A percentile compares a stretch with the other conserved stretches of the same genome.
These are phyloP conservation scores for Arremon aurantiirostris DNA, from an alignment of 2,797 vertebrate species.

Conservation along the genomic window DNA sequence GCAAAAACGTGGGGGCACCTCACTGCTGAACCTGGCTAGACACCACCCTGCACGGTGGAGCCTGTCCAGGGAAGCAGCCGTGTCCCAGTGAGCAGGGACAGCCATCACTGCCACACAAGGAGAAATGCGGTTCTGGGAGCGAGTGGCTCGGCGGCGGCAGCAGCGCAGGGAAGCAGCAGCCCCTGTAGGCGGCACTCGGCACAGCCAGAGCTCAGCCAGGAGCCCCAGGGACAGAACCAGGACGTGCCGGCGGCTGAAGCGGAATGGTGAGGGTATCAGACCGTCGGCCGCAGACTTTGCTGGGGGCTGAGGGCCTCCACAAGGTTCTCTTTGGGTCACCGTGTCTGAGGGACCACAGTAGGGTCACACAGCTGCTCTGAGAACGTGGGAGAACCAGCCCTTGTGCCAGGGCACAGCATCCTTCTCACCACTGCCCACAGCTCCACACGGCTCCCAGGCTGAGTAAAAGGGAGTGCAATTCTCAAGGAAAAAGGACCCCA, in stretches of 20 bases:
- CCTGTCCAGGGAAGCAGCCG: accelerated
- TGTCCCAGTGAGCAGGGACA: neutral
- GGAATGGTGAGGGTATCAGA: accelerated
- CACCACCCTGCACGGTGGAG: accelerated
- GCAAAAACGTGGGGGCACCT: neutral
- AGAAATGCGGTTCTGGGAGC: accelerated
- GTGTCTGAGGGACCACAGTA: neutral
- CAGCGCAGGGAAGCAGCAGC: neutral
- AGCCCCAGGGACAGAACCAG: neutral
- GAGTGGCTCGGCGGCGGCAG: neutral
- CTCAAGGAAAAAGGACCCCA: neutral
- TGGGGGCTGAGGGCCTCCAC: neutral
- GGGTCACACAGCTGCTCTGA: neutral
- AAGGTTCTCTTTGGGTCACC: neutral
- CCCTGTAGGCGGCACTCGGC: neutral
- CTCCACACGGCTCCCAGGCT: accelerated
- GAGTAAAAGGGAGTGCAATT: neutral
- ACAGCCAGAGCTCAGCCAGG: neutral
- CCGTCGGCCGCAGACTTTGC: neutral
- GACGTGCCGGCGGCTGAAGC: neutral
- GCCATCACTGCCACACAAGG: too few relatives aligned
- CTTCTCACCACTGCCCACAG: neutral
- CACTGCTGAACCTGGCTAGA: neutral
- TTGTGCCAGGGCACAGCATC: neutral
- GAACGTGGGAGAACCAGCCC: neutral